Percentiles rank a stretch among this genome's conserved stretches.
phyloP scores from a whole-genome alignment of 2,113 vertebrate species.

The Cichladusa arquata region DNA sequence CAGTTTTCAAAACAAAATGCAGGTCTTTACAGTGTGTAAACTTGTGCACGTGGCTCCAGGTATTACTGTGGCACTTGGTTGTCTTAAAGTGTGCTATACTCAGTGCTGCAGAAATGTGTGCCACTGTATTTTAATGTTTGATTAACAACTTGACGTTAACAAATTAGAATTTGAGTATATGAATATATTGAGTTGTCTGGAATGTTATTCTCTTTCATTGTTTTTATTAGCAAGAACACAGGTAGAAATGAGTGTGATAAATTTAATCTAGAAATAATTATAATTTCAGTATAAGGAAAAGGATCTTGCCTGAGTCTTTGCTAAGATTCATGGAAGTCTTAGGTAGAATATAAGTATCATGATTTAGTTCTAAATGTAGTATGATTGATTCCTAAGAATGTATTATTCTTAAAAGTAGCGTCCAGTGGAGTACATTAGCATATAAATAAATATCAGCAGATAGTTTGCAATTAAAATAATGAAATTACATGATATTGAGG shows the following conservation, averaged over 20 bases:
- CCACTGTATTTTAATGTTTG: background rate
- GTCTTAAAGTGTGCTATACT: background rate
- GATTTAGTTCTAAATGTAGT: background rate
- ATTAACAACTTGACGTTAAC: background rate
- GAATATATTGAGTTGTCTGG: background rate
- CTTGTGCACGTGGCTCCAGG: background rate
- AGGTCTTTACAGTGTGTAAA: background rate
- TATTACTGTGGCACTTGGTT: background rate
- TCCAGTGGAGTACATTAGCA: background rate
- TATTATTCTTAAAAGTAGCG: background rate
- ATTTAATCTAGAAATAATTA: background rate
- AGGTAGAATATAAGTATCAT: background rate
- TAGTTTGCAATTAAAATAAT: slow-evolving; percentile 18
- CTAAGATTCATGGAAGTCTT: background rate
- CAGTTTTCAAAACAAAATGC: background rate
- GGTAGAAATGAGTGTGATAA: background rate
- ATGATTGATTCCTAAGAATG: background rate
- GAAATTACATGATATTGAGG: background rate
- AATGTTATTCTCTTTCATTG: background rate
- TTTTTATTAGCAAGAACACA: background rate
- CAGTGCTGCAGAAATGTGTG: background rate
- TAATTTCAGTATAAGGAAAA: background rate
- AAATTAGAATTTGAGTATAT: background rate
- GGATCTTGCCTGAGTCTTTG: background rate
- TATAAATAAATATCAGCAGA: background rate